These are phyloP conservation scores for Engystomops pustulosus DNA, from an alignment of 2,113 vertebrate genomes.

Conservation along the genomic window DNA sequence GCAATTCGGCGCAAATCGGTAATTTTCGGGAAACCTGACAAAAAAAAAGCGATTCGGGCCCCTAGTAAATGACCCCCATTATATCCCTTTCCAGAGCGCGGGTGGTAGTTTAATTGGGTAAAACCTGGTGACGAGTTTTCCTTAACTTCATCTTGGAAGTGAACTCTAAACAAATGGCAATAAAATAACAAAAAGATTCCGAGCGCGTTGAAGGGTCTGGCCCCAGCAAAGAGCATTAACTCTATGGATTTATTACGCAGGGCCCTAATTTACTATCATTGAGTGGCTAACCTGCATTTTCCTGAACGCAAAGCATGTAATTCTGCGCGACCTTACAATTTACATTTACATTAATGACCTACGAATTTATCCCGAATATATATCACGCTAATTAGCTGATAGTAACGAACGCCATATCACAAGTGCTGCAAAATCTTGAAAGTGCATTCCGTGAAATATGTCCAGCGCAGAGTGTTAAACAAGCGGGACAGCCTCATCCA, in stretches of 20 bases:
- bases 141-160: neutral
- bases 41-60: too few species aligned
- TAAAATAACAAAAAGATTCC: constrained; percentile 27
- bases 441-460: constrained; percentile 27
- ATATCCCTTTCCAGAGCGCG: too few species aligned
- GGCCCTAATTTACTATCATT: constrained; percentile 58
- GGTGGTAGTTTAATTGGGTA: too few species aligned
- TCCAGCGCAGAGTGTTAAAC: neutral
- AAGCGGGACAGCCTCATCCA: neutral
- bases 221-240: constrained; percentile 5
- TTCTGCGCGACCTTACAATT: constrained; percentile 56
- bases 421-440: constrained; percentile 35
- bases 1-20: too few species aligned
- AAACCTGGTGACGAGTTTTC: too few species aligned
- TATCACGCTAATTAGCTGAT: constrained; percentile 53
- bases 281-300: constrained; percentile 55
- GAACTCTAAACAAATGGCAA: neutral
- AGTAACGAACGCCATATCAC: constrained; percentile 30
- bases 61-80: too few species aligned
- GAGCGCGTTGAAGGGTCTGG: neutral
- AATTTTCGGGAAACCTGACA: too few species aligned
- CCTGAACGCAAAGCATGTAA: constrained; percentile 56
- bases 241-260: constrained; percentile 43
- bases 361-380: constrained; percentile 55
- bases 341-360: constrained; percentile 59